These are phyloP conservation scores for Eilema griseolum DNA, from an alignment of 2,888 invertebrate species.

Conservation along the genomic window DNA sequence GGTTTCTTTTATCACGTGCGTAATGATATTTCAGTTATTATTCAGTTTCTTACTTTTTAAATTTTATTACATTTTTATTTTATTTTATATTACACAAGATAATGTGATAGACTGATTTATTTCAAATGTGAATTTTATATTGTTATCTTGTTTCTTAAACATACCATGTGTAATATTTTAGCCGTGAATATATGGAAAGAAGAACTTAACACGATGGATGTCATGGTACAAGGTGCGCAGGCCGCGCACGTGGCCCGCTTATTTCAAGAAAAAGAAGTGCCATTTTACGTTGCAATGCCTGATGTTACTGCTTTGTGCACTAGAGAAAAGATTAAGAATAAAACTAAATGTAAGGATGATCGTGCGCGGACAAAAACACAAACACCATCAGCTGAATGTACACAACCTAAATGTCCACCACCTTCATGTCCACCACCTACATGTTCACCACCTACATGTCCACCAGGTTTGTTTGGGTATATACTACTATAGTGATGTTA, in stretches of 20 bases:
- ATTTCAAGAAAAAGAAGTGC: slow-evolving; percentile 74
- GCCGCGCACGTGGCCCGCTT: slow-evolving; percentile 70
- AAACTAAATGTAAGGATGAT: not conserved
- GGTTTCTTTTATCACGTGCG: too few relatives aligned
- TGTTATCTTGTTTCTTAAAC: too few relatives aligned
- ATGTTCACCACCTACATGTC: too few relatives aligned
- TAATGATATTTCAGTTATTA: too few relatives aligned
- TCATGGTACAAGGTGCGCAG: slow-evolving; percentile 72
- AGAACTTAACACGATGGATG: slow-evolving; percentile 76
- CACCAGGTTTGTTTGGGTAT: slow-evolving; percentile 8
- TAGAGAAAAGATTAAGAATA: slow-evolving; percentile 50
- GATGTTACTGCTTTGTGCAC: slow-evolving; percentile 63
- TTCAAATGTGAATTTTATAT: too few relatives aligned
- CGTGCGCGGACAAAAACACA: not conserved
- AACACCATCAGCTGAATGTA: too few relatives aligned
- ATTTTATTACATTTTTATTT: too few relatives aligned
- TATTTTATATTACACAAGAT: too few relatives aligned
- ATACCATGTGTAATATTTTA: slow-evolving; percentile 21
- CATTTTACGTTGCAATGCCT: slow-evolving; percentile 69
- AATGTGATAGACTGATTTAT: too few relatives aligned
- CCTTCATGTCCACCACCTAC: too few relatives aligned
- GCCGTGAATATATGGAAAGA: slow-evolving; percentile 75
- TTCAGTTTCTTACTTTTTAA: too few relatives aligned
- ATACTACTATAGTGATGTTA: not conserved
- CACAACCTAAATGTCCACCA: too few relatives aligned